Evolutionary conservation across 2,797 vertebrate genomes (phyloP).

Genomic region (Pipistrellus nathusii): DNA sequence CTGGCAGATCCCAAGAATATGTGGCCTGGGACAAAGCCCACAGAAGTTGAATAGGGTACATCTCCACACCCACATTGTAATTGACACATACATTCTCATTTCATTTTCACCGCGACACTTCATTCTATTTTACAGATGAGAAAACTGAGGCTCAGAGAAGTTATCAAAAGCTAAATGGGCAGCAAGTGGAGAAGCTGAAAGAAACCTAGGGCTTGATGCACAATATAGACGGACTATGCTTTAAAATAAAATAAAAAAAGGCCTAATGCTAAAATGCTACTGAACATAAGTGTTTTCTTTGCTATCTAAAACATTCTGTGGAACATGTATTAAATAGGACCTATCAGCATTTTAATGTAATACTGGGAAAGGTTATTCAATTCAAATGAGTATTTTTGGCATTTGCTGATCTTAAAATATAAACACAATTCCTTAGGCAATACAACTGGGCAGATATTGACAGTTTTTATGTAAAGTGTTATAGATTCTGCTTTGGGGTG

Average conservation of each 20-base stretch:
- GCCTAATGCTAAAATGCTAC: background rate
- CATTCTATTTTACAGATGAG: background rate
- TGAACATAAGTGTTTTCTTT: conserved; percentile 40
- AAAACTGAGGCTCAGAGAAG: background rate
- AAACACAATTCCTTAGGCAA: conserved; percentile 56
- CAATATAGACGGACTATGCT: background rate
- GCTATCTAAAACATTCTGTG: background rate
- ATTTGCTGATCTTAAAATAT: conserved; percentile 68
- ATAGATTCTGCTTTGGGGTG: background rate
- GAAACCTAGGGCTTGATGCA: accelerated
- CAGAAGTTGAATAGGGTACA: background rate
- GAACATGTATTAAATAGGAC: conserved; percentile 28
- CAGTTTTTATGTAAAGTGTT: background rate
- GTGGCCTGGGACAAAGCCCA: no score
- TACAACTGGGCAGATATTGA: conserved; percentile 42
- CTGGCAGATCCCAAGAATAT: background rate
- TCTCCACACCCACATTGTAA: accelerated
- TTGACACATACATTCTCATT: background rate
- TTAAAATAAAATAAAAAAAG: conserved; percentile 26
- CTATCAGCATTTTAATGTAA: background rate
- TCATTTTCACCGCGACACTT: background rate
- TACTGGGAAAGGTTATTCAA: conserved; percentile 64
- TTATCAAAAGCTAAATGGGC: accelerated
- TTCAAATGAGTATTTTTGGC: conserved; percentile 64
- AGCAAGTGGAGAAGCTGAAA: accelerated